Evolutionary conservation across 2,113 vertebrate genomes (phyloP), one percentile per base, ranked within the genome.

Genomic region (Ptychochromis oligacanthus): DNA sequence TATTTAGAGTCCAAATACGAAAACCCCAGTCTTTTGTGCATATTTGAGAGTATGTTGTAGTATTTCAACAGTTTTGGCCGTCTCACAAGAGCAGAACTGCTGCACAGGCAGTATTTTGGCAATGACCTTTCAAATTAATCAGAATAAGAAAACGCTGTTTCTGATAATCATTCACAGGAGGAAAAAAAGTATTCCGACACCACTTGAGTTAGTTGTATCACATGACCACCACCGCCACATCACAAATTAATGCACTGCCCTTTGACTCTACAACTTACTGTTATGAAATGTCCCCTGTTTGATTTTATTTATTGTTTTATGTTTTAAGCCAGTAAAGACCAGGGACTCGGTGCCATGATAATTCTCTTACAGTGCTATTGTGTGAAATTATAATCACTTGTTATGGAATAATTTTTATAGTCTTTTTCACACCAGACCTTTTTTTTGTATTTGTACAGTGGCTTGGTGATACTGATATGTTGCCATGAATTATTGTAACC

Each of bases 401-500:
- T 95, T 97, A 96, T 96, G 94, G 96, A 92, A 95, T 94, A 93
- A 97, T 95, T 96, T 96, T 96, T 97, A 97, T 97, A 96, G 96
- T 96, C 95, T 93, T 95, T 96, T 95, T 94, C 96, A 96, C 92
- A 91, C 94, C 95, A 95, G 93, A 96, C 94, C 94, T 94, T 96
- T 94, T 93, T 96, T 94, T 97, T 95, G 95, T 94, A 92, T 96
- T 96, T 98, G 97, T 98, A 97, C 95, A 97, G 97, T 97, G 96
- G 96, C 97, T 97, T 96, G 96, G 96, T 98, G 96, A 96, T 96
- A 96, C 94, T 90, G 94, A 96, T 95, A 94, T 96, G 95, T 97
- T 97, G 95, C 96, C 96, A 97, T 97, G 96, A 97, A 94, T 96
- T 97, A 97, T 95, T 97, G 95, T 99, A 97, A 97, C 96, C 97